These are phyloP conservation scores for Prionace glauca DNA, from an alignment of 2,797 vertebrate genomes.

Conservation along the genomic window DNA sequence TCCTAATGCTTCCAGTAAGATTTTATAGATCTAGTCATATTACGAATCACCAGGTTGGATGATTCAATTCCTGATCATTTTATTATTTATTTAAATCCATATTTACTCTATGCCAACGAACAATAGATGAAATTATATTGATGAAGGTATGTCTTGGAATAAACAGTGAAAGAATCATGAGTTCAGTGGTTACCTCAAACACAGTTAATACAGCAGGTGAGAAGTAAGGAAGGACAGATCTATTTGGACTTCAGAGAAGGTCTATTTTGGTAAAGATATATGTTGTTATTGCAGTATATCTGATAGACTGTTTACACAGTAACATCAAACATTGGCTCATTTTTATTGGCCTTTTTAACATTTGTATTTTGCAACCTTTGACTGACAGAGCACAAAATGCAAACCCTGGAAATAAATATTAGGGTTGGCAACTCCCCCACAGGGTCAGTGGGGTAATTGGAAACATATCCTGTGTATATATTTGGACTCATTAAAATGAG, in stretches of 20 bases:
- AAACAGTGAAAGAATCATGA: neutral
- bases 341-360: slow-evolving; percentile 33
- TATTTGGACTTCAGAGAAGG: neutral
- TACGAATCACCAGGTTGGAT: neutral
- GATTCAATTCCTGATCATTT: neutral
- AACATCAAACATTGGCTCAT: slow-evolving; percentile 4
- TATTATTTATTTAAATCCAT: neutral
- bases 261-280: neutral
- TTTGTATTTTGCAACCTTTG: slow-evolving; percentile 36
- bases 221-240: neutral
- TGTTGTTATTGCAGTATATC: slow-evolving; percentile 12
- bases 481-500: slow-evolving; percentile 30
- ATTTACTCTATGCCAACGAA: neutral
- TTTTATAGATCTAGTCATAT: neutral
- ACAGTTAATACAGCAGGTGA: neutral
- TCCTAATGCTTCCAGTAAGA: neutral
- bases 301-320: slow-evolving; percentile 19
- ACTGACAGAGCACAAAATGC: slow-evolving; percentile 26
- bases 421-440: slow-evolving; percentile 33
- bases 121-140: neutral
- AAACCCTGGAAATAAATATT: slow-evolving; percentile 34
- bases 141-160: neutral
- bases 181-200: neutral
- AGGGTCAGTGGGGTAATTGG: slow-evolving; percentile 34
- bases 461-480: slow-evolving; percentile 25